These are phyloP conservation scores for Sylvilagus bachmani DNA, from an alignment of 2,113 vertebrate genomes.

Conservation along the genomic window DNA sequence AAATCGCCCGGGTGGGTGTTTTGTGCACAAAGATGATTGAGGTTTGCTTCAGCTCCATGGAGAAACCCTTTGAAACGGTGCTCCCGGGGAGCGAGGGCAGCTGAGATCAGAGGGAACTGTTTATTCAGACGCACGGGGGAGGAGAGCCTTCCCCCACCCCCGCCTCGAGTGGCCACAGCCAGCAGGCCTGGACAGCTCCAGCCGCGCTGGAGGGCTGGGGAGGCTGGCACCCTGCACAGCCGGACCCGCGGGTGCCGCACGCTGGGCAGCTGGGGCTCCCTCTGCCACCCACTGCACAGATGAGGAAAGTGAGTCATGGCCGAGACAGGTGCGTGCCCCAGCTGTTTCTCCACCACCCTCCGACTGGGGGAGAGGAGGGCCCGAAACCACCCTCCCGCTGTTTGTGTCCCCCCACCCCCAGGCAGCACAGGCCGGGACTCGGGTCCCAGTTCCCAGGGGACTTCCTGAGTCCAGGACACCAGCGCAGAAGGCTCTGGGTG, in stretches of 20 bases:
- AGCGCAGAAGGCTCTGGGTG: fast-evolving
- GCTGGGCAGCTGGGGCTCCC: too few species aligned
- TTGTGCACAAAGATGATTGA: slow-evolving; percentile 85
- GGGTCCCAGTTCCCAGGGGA: fast-evolving
- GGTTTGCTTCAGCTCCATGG: slow-evolving; percentile 86
- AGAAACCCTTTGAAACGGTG: slow-evolving; percentile 86
- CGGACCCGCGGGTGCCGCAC: too few species aligned
- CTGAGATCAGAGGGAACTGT: slow-evolving; percentile 77
- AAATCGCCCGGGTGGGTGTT: slow-evolving; percentile 89
- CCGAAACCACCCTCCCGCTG: fast-evolving
- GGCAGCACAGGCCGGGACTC: fast-evolving
- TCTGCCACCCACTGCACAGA: not conserved
- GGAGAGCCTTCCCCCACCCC: slow-evolving; percentile 18
- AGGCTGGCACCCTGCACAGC: too few species aligned
- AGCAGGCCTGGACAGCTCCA: not conserved
- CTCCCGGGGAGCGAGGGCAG: slow-evolving; percentile 77
- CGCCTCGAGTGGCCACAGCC: slow-evolving; percentile 2
- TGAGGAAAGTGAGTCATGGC: slow-evolving; percentile 25
- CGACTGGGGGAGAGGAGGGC: not conserved
- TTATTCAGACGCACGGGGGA: slow-evolving; percentile 77
- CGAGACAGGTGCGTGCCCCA: too few species aligned
- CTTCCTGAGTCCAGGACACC: fast-evolving
- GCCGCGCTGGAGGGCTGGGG: not conserved
- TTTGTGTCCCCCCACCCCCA: fast-evolving
- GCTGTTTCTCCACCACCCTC: too few species aligned